A percentile compares a stretch with the other conserved stretches of the same genome.
Conservation (phyloP, 2,888 invertebrate species). For the Plagiodera versicolora region DNA sequence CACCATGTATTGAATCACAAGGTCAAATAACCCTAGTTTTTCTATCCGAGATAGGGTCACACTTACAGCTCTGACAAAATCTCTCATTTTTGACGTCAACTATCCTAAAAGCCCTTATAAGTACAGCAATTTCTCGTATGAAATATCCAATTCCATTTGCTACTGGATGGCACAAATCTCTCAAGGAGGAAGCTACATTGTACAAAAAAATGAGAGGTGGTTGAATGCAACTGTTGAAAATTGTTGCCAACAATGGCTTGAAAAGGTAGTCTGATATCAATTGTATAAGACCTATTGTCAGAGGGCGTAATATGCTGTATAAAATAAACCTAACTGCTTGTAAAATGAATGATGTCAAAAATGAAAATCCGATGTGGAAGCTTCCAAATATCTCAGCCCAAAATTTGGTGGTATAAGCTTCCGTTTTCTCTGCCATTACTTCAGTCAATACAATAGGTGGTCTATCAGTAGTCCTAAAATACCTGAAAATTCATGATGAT, state of each 20-base stretch:
- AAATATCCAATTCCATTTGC: constrained; percentile 61
- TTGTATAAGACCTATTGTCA: constrained; percentile 64
- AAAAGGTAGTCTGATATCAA: constrained; percentile 67
- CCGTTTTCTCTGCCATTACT: constrained; percentile 61
- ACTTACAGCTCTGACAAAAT: constrained; percentile 2
- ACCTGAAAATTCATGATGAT: constrained; percentile 51
- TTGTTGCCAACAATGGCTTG: constrained; percentile 66
- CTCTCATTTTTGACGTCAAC: constrained; percentile 53
- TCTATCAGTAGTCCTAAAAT: constrained; percentile 65
- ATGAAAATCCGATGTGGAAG: constrained; percentile 63
- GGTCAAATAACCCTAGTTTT: constrained; percentile 1
- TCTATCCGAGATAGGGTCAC: not conserved
- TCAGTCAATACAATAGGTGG: constrained; percentile 63
- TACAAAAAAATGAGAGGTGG: constrained; percentile 68
- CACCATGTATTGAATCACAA: no score
- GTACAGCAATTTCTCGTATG: constrained; percentile 53
- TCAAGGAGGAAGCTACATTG: constrained; percentile 63
- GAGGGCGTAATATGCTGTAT: constrained; percentile 61
- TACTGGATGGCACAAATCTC: constrained; percentile 65
- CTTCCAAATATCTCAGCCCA: constrained; percentile 71
- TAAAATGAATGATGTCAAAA: constrained; percentile 63
- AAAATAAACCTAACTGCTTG: constrained; percentile 63
- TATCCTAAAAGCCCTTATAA: constrained; percentile 56
- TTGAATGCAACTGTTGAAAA: constrained; percentile 68
- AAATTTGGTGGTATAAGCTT: constrained; percentile 62